phyloP scores from a whole-genome alignment of 2,888 invertebrate species.

The Heliconius cydno region DNA sequence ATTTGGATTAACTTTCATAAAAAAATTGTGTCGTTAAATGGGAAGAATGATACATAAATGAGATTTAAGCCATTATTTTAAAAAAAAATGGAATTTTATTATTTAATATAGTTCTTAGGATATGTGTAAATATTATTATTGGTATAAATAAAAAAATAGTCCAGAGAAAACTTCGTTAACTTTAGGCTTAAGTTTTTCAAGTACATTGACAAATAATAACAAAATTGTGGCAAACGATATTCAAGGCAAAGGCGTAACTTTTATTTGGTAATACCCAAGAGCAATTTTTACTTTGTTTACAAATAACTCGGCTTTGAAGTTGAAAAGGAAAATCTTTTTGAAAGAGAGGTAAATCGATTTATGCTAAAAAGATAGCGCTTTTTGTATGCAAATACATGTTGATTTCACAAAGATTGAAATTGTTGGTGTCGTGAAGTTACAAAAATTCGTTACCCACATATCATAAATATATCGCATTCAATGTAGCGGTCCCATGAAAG shows the following conservation, averaged over 20 bases:
- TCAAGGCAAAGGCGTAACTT: constrained; percentile 67
- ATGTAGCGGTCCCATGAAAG: neutral
- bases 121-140: too few species aligned
- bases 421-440: constrained; percentile 70
- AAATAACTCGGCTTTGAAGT: constrained; percentile 80
- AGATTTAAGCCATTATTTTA: too few species aligned
- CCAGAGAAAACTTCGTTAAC: neutral
- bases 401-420: constrained; percentile 81
- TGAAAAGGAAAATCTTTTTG: constrained; percentile 78
- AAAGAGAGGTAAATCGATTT: constrained; percentile 82
- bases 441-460: constrained; percentile 67
- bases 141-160: neutral
- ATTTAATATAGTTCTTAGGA: too few species aligned
- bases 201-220: constrained; percentile 25
- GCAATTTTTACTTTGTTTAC: constrained; percentile 81
- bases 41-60: too few species aligned
- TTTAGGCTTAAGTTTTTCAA: neutral
- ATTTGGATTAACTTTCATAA: too few species aligned
- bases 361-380: constrained; percentile 81
- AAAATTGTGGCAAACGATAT: constrained; percentile 59
- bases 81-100: too few species aligned
- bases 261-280: constrained; percentile 80
- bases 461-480: constrained; percentile 10
- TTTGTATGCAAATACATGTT: constrained; percentile 82
- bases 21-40: too few species aligned